Evolutionary conservation across 2,113 vertebrate genomes (phyloP), one percentile per base, ranked within the genome.

Genomic region (Rhinolophus ferrumequinum): DNA sequence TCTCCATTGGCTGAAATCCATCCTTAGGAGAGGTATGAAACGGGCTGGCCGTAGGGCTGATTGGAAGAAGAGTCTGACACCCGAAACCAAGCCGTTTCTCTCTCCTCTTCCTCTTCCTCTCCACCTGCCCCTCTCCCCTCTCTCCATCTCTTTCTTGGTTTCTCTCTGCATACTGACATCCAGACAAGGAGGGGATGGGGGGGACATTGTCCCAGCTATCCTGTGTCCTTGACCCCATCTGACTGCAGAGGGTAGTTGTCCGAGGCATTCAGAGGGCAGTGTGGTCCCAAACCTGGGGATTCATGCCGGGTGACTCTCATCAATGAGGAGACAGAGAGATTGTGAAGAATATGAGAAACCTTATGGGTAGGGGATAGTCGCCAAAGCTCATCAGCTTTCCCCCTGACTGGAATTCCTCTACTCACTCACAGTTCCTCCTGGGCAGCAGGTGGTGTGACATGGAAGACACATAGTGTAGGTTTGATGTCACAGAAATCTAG

Each of bases 191-290:
- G 35, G 28, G 41, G 22, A 3, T 54, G 11, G 41, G 26, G 35
- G 18, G 1, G 30, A 85, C 11, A 1, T 52, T 81, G 7, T 38
- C 76, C 69, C 12, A 28, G 4, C 30, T 62, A 35, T 19, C 4
- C n/a, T 0, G 0, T 16, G 1, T 19, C 12, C 44, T 44, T 5
- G 9, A 28, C 54, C 14, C 38, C 28, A 22, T 16, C 26, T 58
- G 4, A 79, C 9, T 54, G 8, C 56, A 76, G 69, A 92, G 14
- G 9, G 15, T 30, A 81, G 47, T 11, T 38, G 62, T 85, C 58
- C 50, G 88, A 64, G 19, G 24, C 64, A 73, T 15, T 11, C 10
- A n/a, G 72, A 82, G 15, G 80, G 18, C 14, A 16, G 14, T 4
- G 5, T 7, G 12, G 22, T 33, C 67, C 8, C 56, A 44, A 47